Evolutionary conservation across 2,797 vertebrate genomes (phyloP).

Genomic region (Manis pentadactyla): DNA sequence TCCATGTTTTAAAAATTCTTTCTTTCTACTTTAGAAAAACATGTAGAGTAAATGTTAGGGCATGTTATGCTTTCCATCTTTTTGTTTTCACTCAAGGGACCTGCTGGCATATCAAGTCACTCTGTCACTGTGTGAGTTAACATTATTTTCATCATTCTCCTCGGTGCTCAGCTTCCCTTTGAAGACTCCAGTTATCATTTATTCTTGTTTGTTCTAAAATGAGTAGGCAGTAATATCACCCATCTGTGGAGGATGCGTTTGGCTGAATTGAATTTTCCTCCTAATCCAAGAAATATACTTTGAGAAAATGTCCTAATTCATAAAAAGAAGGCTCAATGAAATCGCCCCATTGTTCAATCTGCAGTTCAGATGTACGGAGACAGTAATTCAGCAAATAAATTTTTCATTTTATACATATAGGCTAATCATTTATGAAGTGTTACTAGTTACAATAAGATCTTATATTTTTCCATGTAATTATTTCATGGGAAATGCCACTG

Average conservation of each 20-base stretch:
- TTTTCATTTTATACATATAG: not conserved
- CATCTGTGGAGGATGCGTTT: constrained; percentile 2
- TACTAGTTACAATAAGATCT: not conserved
- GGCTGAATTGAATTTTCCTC: constrained; percentile 35
- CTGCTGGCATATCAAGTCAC: not conserved
- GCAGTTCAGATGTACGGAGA: not conserved
- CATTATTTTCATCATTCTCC: constrained; percentile 56
- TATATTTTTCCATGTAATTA: constrained; percentile 11
- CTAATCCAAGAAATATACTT: constrained; percentile 33
- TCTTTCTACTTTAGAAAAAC: constrained; percentile 2
- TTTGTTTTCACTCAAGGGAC: not conserved
- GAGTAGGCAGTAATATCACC: constrained; percentile 37
- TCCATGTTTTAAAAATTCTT: not conserved
- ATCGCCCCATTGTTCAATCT: not conserved
- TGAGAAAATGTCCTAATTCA: not conserved
- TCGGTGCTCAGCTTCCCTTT: constrained; percentile 44
- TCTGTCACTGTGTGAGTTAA: constrained; percentile 25
- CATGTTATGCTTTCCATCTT: not conserved
- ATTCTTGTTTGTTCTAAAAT: constrained; percentile 56
- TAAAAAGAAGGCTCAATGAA: constrained; percentile 21
- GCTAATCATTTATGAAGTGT: not conserved
- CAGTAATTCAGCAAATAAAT: not conserved
- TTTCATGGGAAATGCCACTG: not conserved
- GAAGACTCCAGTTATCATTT: constrained; percentile 49
- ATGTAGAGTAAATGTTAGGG: not conserved